Evolutionary conservation across 2,113 vertebrate genomes (phyloP).

Genomic region (Gorsachius goisagi): DNA sequence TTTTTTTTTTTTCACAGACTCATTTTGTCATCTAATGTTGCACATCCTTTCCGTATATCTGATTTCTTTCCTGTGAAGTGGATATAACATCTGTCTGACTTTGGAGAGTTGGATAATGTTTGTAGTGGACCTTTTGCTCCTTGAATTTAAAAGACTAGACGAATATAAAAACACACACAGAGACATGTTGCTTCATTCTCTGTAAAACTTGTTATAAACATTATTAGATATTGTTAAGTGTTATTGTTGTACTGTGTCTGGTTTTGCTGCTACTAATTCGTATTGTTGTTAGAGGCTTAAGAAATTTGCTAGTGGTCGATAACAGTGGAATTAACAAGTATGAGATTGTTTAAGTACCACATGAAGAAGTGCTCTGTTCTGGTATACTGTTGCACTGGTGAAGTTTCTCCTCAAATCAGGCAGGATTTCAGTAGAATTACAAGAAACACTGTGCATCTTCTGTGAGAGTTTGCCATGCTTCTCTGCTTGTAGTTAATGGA

Average conservation of each 20-base stretch:
- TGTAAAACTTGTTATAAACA: neutral
- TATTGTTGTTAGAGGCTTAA: neutral
- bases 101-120: neutral
- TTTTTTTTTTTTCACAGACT: neutral
- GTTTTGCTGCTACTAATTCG: neutral
- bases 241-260: neutral
- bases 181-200: neutral
- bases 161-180: neutral
- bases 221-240: neutral
- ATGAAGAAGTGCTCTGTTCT: neutral
- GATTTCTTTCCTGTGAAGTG: neutral
- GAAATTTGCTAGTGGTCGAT: neutral
- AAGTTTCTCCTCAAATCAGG: neutral
- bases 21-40: neutral
- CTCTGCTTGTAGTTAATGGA: slow-evolving; percentile 17
- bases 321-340: neutral
- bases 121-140: neutral
- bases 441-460: neutral
- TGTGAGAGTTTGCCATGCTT: neutral
- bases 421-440: neutral
- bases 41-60: neutral
- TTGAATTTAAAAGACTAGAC: neutral
- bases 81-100: neutral
- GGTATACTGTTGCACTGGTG: neutral
- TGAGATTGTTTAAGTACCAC: neutral